phyloP scores from a whole-genome alignment of 2,113 vertebrate species.

The Gadus macrocephalus region DNA sequence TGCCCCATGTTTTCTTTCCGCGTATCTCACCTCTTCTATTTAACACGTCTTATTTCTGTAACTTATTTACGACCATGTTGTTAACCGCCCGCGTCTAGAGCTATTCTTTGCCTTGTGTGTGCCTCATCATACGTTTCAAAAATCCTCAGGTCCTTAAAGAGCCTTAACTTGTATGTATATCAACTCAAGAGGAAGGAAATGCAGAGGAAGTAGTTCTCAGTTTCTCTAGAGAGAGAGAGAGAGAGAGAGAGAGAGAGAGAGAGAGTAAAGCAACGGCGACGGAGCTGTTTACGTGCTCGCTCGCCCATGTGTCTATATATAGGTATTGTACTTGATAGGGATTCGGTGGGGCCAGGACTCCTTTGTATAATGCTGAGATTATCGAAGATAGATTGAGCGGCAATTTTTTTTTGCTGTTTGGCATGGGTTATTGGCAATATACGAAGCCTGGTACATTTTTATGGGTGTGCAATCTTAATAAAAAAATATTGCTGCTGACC shows the following conservation, averaged over 20 bases:
- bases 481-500: constrained; percentile 67
- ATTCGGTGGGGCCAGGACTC: constrained; percentile 19
- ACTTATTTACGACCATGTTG: constrained; percentile 35
- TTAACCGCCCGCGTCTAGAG: constrained; percentile 61
- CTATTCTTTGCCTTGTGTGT: constrained; percentile 77
- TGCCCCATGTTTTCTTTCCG: constrained; percentile 37
- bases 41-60: background rate
- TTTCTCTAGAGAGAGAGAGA: background rate
- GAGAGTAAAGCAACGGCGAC: constrained; percentile 40
- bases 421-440: constrained; percentile 62
- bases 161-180: constrained; percentile 72
- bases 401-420: constrained; percentile 40
- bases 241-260: constrained; percentile 36
- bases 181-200: constrained; percentile 13
- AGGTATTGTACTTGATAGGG: constrained; percentile 24
- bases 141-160: constrained; percentile 81
- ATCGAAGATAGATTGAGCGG: constrained; percentile 34
- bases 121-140: constrained; percentile 76
- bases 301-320: constrained; percentile 52
- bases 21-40: constrained; percentile 5
- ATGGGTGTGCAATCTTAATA: constrained; percentile 57
- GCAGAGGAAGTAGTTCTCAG: constrained; percentile 3
- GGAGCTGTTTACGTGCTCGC: constrained; percentile 58
- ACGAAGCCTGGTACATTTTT: constrained; percentile 57
- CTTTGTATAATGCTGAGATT: constrained; percentile 34